These are phyloP conservation scores for Halichondria panicea DNA, from an alignment of 37 sponge, comb jelly and placozoan species.

Conservation along the genomic window DNA sequence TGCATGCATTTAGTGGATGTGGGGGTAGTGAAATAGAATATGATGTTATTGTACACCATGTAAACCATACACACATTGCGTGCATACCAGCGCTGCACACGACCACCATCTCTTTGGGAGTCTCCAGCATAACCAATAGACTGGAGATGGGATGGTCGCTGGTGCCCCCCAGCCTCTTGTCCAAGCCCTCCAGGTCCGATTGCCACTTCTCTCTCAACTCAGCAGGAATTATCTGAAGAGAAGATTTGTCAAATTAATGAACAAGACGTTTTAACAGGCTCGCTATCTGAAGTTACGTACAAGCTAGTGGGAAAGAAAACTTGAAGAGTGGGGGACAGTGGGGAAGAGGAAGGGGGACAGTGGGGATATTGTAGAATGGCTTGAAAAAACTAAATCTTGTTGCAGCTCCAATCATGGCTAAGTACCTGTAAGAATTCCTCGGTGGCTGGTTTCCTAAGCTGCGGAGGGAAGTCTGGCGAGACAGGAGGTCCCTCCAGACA, in stretches of 20 bases:
- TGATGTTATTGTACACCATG: too few species aligned
- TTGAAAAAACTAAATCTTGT: too few species aligned
- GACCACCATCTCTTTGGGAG: conserved; percentile 44
- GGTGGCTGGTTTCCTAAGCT: conserved; percentile 15
- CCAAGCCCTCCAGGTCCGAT: conserved; percentile 13
- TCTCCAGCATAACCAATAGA: conserved; percentile 40
- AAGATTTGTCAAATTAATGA: neutral
- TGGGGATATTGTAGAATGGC: neutral
- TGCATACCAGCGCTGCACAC: conserved; percentile 43
- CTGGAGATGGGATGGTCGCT: conserved; percentile 33
- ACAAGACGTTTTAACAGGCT: neutral
- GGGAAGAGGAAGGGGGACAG: neutral
- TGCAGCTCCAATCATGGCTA: too few species aligned
- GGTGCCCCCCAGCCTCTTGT: conserved; percentile 26
- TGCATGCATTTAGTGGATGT: too few species aligned
- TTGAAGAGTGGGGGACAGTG: neutral
- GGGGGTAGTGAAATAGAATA: too few species aligned
- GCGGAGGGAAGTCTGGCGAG: conserved; percentile 37
- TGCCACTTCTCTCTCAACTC: conserved; percentile 38
- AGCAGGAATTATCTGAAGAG: conserved; percentile 26
- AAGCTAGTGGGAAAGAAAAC: neutral
- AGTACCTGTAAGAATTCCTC: conserved; percentile 39
- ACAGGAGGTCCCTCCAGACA: neutral
- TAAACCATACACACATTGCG: too few species aligned
- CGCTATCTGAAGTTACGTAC: neutral